Evolutionary conservation across 2,888 invertebrate genomes (phyloP).

Genomic region (Phengaris arion): DNA sequence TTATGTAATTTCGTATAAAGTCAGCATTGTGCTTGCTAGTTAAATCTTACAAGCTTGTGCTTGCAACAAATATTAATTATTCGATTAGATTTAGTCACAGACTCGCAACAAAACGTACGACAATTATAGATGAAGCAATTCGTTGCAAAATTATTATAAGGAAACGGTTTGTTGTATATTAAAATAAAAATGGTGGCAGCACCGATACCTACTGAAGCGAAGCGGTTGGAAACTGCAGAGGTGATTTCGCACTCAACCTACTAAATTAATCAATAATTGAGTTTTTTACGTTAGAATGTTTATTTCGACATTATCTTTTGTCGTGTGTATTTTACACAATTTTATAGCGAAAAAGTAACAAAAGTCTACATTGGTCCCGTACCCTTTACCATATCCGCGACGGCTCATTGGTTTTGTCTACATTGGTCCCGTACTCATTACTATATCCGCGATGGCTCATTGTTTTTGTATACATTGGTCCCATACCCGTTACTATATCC

Average conservation of each 20-base stretch:
- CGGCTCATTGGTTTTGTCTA: no score
- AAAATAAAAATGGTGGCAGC: conserved; percentile 47
- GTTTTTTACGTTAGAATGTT: conserved; percentile 21
- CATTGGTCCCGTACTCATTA: no score
- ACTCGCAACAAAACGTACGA: conserved; percentile 14
- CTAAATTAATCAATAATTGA: conserved; percentile 35
- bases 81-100: conserved; percentile 11
- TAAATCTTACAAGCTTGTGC: neutral
- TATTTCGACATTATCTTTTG: conserved; percentile 22
- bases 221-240: conserved; percentile 49
- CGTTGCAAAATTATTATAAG: conserved; percentile 23
- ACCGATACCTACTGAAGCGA: conserved; percentile 61
- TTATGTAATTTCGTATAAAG: neutral
- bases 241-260: conserved; percentile 49
- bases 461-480: no score
- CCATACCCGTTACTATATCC: no score
- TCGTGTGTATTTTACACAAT: neutral
- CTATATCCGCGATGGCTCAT: no score
- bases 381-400: no score
- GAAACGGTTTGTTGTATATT: conserved; percentile 33
- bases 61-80: neutral
- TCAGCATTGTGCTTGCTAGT: neutral
- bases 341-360: no score
- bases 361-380: no score
- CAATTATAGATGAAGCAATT: conserved; percentile 11